Evolutionary conservation across 2,797 vertebrate species (phyloP), one percentile per base, ranked within the genome.

Genomic region (Typhlichthys subterraneus): DNA sequence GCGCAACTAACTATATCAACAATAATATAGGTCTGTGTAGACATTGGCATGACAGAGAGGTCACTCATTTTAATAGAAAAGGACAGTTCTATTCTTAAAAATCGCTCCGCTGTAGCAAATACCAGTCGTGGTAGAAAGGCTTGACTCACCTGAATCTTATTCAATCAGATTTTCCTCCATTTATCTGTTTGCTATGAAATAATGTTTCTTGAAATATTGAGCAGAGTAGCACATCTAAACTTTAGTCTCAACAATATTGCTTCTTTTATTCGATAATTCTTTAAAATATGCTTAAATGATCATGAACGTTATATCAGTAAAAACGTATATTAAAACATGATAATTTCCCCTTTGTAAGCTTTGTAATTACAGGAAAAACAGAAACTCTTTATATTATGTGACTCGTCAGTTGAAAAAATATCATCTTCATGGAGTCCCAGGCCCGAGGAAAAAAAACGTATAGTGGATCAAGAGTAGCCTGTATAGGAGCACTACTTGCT

Each of bases 21-120:
- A 82, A 80, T 86, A 90, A 91, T 88, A 76, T 85, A 84, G 84
- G 87, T 87, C 82, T 88, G 81, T 48, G 70, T 75, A 61, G 86
- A 87, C 84, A 77, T 89, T 84, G 86, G 80, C 75, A 77, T 84
- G 93, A 91, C 85, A 59, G 90, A 67, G 88, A 74, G 87, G 83
- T 78, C 79, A 75, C 76, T 91, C 81, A 85, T 87, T 87, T 87
- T 93, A 94, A 95, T 94, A 81, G 23, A 80, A 85, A 88, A 87
- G 83, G 93, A 95, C 94, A 92, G 90, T 82, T 89, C 90, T 87
- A 94, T 94, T 89, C 91, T 93, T 73, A 73, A 87, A 88, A 90
- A 87, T 80, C 79, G 90, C 93, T 90, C 91, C 94, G 86, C 69
- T 38, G 80, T 64, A 83, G 75, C 71, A 81, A 82, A 90, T 87